Base-by-base conservation (phyloP, 2,113 vertebrate species). In the Ophthalmolycus amberensis region DNA sequence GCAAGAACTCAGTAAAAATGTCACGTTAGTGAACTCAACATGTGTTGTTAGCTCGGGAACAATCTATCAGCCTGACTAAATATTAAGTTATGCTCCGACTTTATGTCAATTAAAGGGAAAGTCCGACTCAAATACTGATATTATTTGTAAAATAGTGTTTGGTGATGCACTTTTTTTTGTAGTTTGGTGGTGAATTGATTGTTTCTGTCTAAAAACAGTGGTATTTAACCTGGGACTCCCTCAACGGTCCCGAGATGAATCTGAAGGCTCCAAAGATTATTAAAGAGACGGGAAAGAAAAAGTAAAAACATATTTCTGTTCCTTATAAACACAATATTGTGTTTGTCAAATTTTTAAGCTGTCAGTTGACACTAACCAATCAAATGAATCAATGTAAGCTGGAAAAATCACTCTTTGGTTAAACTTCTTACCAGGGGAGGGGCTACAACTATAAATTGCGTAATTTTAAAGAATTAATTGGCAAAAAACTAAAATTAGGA, bases 21-120 rank as follows among this genome's bases (percentile, higher is more conserved):
- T 72, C 48, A n/a, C 75, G 81, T 89, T 89, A 90, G 89, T 89
- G 80, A 88, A 77, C 20, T 79, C 40, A 76, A 65, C 54, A 63
- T 46, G 6, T 56, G 54, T 38, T 67, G 71, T 72, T 66, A 72
- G 48, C 54, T 81, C 77, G 7, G 34, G 67, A 85, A 71, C 27
- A 60, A 70, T 60, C 46, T 75, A 75, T 29, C 67, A 46, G 9
- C 15, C 27, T 62, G 50, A 78, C 68, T 52, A 69, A 20, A 37
- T 65, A 18, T 63, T 3, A 60, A 37, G 38, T 34, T 20, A 67
- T 37, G 62, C 37, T 77, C 38, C 62, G n/a, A 74, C 46, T 79
- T 59, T 7, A 12, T 40, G 34, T 40, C 4, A 82, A 27, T 84
- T 79, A 38, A 79, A 87, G 54, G 56, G 76, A 81, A 87, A 79